phyloP scores from a whole-genome alignment of 2,888 invertebrate genomes.

The Criorhina ranunculi region DNA sequence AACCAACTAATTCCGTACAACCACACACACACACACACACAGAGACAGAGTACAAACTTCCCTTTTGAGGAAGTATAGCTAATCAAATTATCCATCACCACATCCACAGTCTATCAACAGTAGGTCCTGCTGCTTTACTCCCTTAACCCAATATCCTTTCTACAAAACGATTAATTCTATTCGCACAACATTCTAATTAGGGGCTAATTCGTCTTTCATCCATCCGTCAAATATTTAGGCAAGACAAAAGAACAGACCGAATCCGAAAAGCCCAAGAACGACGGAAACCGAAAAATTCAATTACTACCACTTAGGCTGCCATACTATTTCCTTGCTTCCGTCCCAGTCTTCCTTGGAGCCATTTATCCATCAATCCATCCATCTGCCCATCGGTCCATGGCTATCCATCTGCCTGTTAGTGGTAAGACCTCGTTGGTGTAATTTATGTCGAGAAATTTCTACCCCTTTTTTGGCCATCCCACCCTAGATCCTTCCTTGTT shows the following conservation, averaged over 20 bases:
- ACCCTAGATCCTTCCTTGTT: not conserved
- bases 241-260: conserved; percentile 27
- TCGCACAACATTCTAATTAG: conserved; percentile 68
- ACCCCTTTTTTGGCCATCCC: not conserved
- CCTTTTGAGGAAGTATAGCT: not conserved
- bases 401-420: conserved; percentile 55
- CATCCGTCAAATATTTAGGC: conserved; percentile 50
- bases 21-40: not conserved
- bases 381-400: conserved; percentile 42
- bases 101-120: not conserved
- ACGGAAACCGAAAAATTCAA: conserved; percentile 54
- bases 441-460: conserved; percentile 54
- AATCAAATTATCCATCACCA: conserved; percentile 26
- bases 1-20: not conserved
- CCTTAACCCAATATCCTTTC: conserved; percentile 4
- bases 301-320: conserved; percentile 51
- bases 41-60: not conserved
- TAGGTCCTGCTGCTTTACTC: not conserved
- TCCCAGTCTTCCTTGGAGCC: conserved; percentile 11
- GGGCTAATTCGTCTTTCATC: conserved; percentile 62
- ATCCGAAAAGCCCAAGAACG: conserved; percentile 21
- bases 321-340: not conserved
- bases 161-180: conserved; percentile 57
- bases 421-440: conserved; percentile 50
- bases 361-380: conserved; percentile 53